Base-by-base conservation (phyloP, 2,797 vertebrate species). In the Bovichtus variegatus region DNA sequence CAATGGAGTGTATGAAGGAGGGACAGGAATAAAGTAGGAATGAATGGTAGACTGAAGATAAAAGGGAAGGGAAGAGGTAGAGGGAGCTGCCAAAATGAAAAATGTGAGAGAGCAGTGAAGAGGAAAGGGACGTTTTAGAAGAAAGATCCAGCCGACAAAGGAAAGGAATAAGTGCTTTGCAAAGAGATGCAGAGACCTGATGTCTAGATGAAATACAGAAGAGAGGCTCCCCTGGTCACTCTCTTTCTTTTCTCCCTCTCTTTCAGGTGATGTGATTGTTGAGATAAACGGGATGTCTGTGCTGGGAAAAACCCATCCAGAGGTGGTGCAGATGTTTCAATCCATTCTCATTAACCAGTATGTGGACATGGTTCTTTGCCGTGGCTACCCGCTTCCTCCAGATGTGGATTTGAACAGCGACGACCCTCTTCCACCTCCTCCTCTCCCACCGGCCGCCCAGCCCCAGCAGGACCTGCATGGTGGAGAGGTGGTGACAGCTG, bases 321-420 rank as follows among this genome's bases (percentile, higher is more conserved):
- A 99, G 88, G 98, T 99, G 85, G 98, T 99, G 85, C 97, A 98
- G 94, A 99, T 99, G 97, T 99, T 99, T 91, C 98, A 98, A 49
- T 96, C 97, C 57, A 96, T 99, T 69, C 96, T 97, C 8, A 93
- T 98, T 81, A 97, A 95, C 88, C 98, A 99, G 89, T 98, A 97
- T 18, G 98, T 98, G 84, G 97, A 96, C 93, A 97, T 99, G 97
- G 97, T 97, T 19, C 90, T 99, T 9, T 99, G 98, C 81, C 97
- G 96, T 2, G 98, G 98, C 16, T 99, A 99, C 78, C 96, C 96
- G 3, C 96, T 99, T 50, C 98, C 98, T 27, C 97, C 97, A 0
- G 98, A 99, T 23, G 90, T 95, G n/a, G 88, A 93, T 71, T 81
- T 91, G 5, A 51, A 80, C 76, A 91, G 78, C 29, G 93, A 94